Evolutionary conservation across 1,140 invertebrate species (phyloP).

Genomic region (Arctopsyche grandis): DNA sequence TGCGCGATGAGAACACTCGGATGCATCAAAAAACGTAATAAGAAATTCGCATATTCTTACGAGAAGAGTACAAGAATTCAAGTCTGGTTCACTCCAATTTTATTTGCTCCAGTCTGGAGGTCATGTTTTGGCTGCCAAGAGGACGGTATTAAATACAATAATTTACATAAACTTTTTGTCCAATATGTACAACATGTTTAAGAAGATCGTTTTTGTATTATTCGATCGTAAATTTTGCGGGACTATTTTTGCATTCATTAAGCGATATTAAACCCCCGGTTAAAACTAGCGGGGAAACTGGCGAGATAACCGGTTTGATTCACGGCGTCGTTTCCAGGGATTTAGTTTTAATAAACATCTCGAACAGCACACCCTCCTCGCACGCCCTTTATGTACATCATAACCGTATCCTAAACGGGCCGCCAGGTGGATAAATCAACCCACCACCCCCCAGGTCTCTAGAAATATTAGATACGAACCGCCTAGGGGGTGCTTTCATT

Average conservation of each 20-base stretch:
- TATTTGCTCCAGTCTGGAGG: slow-evolving; percentile 39
- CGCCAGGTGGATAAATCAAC: slow-evolving; percentile 27
- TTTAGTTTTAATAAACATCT: slow-evolving; percentile 42
- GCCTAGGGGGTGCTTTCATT: slow-evolving; percentile 11
- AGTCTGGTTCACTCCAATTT: slow-evolving; percentile 36
- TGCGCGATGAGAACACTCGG: slow-evolving; percentile 5
- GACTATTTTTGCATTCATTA: not conserved
- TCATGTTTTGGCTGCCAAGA: slow-evolving; percentile 39
- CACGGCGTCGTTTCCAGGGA: slow-evolving; percentile 33
- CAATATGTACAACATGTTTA: not conserved
- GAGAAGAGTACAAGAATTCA: slow-evolving; percentile 24
- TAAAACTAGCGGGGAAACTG: slow-evolving; percentile 15
- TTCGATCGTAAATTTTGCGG: too few species aligned
- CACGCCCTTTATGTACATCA: slow-evolving; percentile 15
- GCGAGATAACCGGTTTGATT: slow-evolving; percentile 33
- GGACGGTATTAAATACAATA: slow-evolving; percentile 42
- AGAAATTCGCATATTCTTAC: slow-evolving; percentile 11
- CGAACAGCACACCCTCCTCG: not conserved
- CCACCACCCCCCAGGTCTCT: not conserved
- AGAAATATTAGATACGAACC: slow-evolving; percentile 13
- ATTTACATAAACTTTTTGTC: slow-evolving; percentile 30
- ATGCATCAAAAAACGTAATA: slow-evolving; percentile 7
- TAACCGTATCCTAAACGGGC: slow-evolving; percentile 24
- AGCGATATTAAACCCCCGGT: not conserved
- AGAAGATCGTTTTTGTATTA: not conserved